phyloP scores from a whole-genome alignment of 2,113 vertebrate species.

The Mandrillus leucophaeus region DNA sequence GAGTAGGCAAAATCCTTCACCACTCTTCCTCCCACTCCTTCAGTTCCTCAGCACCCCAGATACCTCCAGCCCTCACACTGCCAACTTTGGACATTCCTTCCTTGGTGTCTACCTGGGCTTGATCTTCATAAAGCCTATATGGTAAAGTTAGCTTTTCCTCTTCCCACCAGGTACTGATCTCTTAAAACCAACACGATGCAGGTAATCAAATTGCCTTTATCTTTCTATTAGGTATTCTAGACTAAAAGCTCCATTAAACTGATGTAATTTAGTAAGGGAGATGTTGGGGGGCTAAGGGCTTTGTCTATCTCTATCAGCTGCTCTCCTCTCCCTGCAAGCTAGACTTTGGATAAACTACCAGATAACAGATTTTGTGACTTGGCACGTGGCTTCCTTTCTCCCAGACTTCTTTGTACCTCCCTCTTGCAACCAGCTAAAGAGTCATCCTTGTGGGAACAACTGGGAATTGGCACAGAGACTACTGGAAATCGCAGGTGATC shows the following conservation, averaged over 20 bases:
- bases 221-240: not conserved
- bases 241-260: not conserved
- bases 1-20: constrained; percentile 13
- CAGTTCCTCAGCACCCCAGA: not conserved
- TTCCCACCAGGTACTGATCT: not conserved
- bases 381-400: not conserved
- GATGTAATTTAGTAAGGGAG: not conserved
- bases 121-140: not conserved
- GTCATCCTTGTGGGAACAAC: not conserved
- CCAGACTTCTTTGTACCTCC: not conserved
- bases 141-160: not conserved
- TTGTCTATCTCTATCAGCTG: not conserved
- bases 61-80: not conserved
- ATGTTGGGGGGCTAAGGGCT: not conserved
- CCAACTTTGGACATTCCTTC: not conserved
- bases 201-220: not conserved
- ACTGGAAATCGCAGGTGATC: not conserved
- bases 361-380: not conserved
- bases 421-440: not conserved
- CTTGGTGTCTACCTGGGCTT: not conserved
- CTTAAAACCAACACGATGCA: not conserved
- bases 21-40: not conserved
- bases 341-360: not conserved
- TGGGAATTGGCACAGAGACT: not conserved
- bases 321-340: not conserved